Base-by-base conservation (phyloP, 2,888 invertebrate species). In the Philopedon plagiatum region DNA sequence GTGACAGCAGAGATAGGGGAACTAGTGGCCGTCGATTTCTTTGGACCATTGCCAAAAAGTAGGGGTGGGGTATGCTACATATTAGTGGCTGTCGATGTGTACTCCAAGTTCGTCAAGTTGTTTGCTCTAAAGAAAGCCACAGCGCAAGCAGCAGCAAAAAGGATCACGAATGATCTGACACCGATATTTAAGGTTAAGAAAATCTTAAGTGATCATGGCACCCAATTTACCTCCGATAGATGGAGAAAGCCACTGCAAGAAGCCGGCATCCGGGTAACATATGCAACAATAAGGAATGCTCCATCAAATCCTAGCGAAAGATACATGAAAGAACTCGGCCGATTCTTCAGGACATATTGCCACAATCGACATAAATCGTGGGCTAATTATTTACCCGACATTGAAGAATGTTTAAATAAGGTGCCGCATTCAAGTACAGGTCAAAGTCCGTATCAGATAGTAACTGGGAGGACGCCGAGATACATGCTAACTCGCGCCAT, bases 21-120 rank as follows among this genome's bases (percentile, higher is more conserved):
- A 18, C 34, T 78, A 18, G 65, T 77, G 8, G 69, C 75, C 8
- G 74, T 76, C 0, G 78, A 78, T 60, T 60, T 72, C 26, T 77
- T 64, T 56, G 78, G 77, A 8, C 77, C 76, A 15, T 60, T 78
- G 32, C 77, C 78, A 21, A 58, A 58, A 58, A 51, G 73, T 13
- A 37, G 68, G 9, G 56, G 63, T 2, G 57, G 68, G 0, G 64
- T 73, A 1, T 51, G 74, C 9, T 76, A 77, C 39, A 75, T 78
- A 51, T 76, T 78, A 9, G 77, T 79, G 1, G 58, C 75, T 7
- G 49, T 79, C 2, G 75, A 79, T 61, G 37, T 63, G 9, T 78
- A 78, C 54, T 73, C 77, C 8, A 79, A 78, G 67, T 76, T 73
- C 69, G 73, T 78, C 1, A 71, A 62, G 18, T 57, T 78, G 5